Base-by-base conservation (phyloP, 2,888 invertebrate species). In the Mellilla xanthometata region DNA sequence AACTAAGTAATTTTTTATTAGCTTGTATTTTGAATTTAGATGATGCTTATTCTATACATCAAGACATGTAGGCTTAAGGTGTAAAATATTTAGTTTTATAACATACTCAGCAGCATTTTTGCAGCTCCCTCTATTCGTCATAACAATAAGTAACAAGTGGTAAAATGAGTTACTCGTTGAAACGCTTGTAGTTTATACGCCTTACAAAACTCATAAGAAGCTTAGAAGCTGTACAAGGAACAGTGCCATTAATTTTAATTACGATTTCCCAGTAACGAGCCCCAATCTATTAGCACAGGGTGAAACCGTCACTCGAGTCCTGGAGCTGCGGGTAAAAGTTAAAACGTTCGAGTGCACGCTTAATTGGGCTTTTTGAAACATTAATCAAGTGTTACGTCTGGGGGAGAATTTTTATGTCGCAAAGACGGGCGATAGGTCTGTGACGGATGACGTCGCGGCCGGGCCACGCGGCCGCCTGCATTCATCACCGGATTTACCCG, bases 341-440 rank as follows among this genome's bases (percentile, higher is more conserved):
- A 71, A 79, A 80, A 77, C 70, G 72, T 76, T 76, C 70, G 72
- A 68, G 68, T 72, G 72, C 70, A 66, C 64, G 72, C 80, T 84
- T 87, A 88, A 88, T 87, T 84, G 87, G 85, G 77, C 74, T 87
- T 86, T 82, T 87, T 85, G 72, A 75, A 80, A 78, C 87, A 88
- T 88, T 87, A 85, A 88, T 88, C 86, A 87, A 84, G 79, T 75
- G 74, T 67, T 69, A 69, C 73, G 73, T 72, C 68, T 65, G 71
- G 73, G 82, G 83, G 81, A 74, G 77, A 80, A 83, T 84, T 85
- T 86, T 83, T 84, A 79, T 71, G 80, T 76, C 73, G 72, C 43
- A 39, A 59, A 62, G 72, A 64, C 71, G 69, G 60, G 72, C 68
- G 76, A 74, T 73, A 71, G 68, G 59, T 62, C 58, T 58, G 73